phyloP scores from a whole-genome alignment of 2,888 invertebrate species.

The Bibio marci region DNA sequence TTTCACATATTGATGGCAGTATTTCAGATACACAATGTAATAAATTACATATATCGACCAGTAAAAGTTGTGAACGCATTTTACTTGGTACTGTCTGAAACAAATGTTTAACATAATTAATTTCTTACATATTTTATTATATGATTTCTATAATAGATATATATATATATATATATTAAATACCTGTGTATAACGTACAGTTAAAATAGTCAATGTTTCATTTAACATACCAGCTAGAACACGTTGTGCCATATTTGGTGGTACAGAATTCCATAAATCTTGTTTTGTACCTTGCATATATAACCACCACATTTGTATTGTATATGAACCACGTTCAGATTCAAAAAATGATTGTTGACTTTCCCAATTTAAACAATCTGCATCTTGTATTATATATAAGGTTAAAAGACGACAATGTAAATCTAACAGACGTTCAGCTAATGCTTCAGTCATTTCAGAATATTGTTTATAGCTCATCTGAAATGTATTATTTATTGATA shows the following conservation, averaged over 20 bases:
- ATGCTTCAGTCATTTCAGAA: conserved; percentile 67
- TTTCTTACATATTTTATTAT: no score
- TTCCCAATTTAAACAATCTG: conserved; percentile 61
- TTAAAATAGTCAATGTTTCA: conserved; percentile 64
- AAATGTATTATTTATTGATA: conserved; percentile 1
- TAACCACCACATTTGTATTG: conserved; percentile 78
- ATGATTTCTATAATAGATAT: not conserved
- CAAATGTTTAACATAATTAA: conserved; percentile 7
- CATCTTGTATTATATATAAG: conserved; percentile 66
- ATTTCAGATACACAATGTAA: conserved; percentile 58
- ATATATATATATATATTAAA: not conserved
- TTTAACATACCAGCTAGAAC: conserved; percentile 74
- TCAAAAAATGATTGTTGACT: conserved; percentile 46
- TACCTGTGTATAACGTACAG: conserved; percentile 65
- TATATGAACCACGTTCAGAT: conserved; percentile 60
- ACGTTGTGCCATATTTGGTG: conserved; percentile 72
- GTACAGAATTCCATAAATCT: conserved; percentile 76
- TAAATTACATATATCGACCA: conserved; percentile 60
- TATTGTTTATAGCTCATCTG: conserved; percentile 53
- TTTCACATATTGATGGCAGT: conserved; percentile 47
- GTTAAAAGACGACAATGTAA: conserved; percentile 61
- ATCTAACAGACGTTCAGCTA: conserved; percentile 66
- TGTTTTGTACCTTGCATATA: conserved; percentile 71
- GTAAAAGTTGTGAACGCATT: conserved; percentile 37
- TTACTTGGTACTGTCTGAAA: conserved; percentile 46